Conservation (phyloP, 2,113 vertebrate genomes). For the Tamias sibiricus region DNA sequence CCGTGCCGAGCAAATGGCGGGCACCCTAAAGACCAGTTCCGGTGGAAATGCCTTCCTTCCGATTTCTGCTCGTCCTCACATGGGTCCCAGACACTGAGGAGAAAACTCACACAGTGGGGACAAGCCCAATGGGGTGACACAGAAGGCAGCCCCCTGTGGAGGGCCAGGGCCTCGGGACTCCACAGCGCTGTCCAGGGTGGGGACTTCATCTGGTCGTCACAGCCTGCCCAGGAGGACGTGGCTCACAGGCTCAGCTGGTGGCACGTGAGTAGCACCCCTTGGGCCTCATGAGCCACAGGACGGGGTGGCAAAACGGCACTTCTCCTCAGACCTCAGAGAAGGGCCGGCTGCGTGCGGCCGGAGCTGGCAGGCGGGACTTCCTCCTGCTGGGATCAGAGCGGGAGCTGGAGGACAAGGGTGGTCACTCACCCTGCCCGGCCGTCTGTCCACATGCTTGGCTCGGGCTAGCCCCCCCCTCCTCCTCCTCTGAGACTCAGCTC, state of each 20-base stretch:
- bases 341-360: not conserved
- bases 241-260: not conserved
- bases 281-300: not conserved
- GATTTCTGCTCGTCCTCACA: not conserved
- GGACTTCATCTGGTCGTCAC: not conserved
- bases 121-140: not conserved
- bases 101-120: not conserved
- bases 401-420: rapidly evolving
- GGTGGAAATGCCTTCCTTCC: not conserved
- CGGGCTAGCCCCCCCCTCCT: not conserved
- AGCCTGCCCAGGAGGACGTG: not conserved
- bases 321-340: not conserved
- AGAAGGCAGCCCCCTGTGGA: not conserved
- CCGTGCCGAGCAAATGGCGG: not conserved
- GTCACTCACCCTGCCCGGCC: not conserved
- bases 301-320: not conserved
- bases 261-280: not conserved
- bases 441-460: not conserved
- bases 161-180: not conserved
- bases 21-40: not conserved
- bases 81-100: not conserved
- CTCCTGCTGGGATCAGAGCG: not conserved
- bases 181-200: not conserved
- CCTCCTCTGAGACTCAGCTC: not conserved
- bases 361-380: too few relatives aligned